Percentiles rank a stretch among this genome's conserved stretches.
Conservation (phyloP, 2,113 vertebrate species). For the Pomatostomus ruficeps region DNA sequence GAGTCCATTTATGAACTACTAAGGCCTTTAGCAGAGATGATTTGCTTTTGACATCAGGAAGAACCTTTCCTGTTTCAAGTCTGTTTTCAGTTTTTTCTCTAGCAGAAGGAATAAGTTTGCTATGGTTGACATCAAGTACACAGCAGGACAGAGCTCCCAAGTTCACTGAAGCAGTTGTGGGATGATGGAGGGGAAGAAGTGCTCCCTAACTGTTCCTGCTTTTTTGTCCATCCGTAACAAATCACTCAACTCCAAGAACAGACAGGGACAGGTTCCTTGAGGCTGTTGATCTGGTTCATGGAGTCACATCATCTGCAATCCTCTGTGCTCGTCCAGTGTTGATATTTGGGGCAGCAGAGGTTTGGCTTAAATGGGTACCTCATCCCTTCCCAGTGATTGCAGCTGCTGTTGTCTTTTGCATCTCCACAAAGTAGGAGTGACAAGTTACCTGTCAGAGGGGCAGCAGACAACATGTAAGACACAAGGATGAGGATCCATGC, state of each 20-base stretch:
- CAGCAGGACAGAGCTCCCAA: not conserved
- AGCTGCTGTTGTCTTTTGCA: not conserved
- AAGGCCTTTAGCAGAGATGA: not conserved
- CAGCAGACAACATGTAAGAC: not conserved
- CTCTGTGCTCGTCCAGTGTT: not conserved
- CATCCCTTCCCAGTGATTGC: not conserved
- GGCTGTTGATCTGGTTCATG: not conserved
- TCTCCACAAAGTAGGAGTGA: not conserved
- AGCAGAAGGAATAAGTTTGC: not conserved
- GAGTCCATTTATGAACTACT: not conserved
- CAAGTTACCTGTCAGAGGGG: not conserved
- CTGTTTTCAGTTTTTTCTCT: not conserved
- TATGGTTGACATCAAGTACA: not conserved
- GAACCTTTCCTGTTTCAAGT: not conserved
- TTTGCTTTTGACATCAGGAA: not conserved
- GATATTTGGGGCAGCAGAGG: not conserved
- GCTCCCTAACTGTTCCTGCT: not conserved
- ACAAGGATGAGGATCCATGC: not conserved
- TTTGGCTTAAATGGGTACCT: not conserved
- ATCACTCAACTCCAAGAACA: not conserved
- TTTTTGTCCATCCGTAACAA: not conserved
- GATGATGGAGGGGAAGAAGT: not conserved
- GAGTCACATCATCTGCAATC: not conserved
- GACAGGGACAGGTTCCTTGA: not conserved
- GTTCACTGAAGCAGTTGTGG: not conserved